phyloP scores from a whole-genome alignment of 2,113 vertebrate species.

The Phrynosoma platyrhinos region DNA sequence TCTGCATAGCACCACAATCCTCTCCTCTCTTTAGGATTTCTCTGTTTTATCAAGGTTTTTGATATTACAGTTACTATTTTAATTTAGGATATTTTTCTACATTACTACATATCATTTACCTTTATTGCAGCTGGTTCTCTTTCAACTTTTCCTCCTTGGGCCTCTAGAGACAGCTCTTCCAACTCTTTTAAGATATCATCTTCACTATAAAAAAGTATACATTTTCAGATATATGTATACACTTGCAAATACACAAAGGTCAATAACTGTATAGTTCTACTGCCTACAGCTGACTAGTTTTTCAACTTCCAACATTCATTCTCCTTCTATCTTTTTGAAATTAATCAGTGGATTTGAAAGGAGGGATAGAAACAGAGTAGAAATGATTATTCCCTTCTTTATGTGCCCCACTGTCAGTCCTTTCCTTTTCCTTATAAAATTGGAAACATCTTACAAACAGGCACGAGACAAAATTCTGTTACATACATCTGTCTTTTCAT shows the following conservation, averaged over 20 bases:
- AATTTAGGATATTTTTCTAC: too few relatives aligned
- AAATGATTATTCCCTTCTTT: neutral
- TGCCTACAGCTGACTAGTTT: neutral
- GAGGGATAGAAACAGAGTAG: neutral
- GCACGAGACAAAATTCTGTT: neutral
- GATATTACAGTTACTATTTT: neutral
- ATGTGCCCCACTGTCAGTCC: neutral
- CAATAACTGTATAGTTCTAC: neutral
- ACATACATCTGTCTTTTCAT: too few relatives aligned
- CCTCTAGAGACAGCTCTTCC: conserved; percentile 91
- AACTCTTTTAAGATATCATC: conserved; percentile 97
- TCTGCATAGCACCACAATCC: neutral
- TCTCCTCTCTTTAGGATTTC: neutral
- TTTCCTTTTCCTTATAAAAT: neutral
- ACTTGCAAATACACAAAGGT: conserved; percentile 18
- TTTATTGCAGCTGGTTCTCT: conserved; percentile 79
- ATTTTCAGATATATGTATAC: conserved; percentile 28
- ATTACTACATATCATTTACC: conserved; percentile 53
- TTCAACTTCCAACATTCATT: neutral
- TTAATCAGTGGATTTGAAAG: neutral
- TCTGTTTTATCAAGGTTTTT: neutral
- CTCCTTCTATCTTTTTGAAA: neutral
- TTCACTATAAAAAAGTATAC: conserved; percentile 84
- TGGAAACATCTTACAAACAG: neutral
- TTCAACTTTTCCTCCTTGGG: conserved; percentile 83